Conservation (phyloP, 2,797 vertebrate genomes). For the Megaceryle alcyon region DNA sequence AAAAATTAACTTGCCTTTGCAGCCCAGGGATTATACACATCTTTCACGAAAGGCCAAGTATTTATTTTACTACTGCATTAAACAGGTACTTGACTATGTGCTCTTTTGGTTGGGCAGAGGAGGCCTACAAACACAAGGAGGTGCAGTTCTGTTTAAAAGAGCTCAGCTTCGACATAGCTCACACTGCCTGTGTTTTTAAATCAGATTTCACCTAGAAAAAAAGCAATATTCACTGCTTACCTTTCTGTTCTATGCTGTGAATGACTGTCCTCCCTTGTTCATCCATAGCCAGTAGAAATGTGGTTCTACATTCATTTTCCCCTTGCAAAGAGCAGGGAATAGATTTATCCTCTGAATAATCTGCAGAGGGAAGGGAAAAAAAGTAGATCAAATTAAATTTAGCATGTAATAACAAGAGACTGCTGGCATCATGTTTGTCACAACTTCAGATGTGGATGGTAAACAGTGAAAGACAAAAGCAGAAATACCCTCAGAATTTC, state of each 20-base stretch:
- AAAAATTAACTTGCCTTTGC: neutral
- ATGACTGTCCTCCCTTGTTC: slow-evolving; percentile 84
- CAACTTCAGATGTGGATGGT: neutral
- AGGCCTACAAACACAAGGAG: neutral
- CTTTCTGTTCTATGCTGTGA: slow-evolving; percentile 85
- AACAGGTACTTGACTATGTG: neutral
- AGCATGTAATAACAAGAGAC: slow-evolving; percentile 47
- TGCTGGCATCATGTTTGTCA: slow-evolving; percentile 56
- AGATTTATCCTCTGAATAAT: slow-evolving; percentile 85
- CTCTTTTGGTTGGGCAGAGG: neutral
- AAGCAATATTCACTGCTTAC: slow-evolving; percentile 72
- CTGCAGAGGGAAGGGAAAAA: slow-evolving; percentile 77
- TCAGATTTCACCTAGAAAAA: neutral
- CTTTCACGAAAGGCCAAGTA: neutral
- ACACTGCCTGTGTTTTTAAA: neutral
- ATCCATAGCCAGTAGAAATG: slow-evolving; percentile 84
- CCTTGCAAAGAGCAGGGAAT: slow-evolving; percentile 87
- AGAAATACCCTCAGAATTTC: slow-evolving; percentile 20
- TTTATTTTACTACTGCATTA: neutral
- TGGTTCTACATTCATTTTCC: slow-evolving; percentile 90
- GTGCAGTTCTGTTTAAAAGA: neutral
- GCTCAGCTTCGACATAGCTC: neutral
- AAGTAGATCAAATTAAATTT: slow-evolving; percentile 68
- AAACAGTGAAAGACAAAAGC: slow-evolving; percentile 12
- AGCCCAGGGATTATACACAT: neutral